Evolutionary conservation across 2,888 invertebrate genomes (phyloP).

Genomic region (Andrena chrysosceles): DNA sequence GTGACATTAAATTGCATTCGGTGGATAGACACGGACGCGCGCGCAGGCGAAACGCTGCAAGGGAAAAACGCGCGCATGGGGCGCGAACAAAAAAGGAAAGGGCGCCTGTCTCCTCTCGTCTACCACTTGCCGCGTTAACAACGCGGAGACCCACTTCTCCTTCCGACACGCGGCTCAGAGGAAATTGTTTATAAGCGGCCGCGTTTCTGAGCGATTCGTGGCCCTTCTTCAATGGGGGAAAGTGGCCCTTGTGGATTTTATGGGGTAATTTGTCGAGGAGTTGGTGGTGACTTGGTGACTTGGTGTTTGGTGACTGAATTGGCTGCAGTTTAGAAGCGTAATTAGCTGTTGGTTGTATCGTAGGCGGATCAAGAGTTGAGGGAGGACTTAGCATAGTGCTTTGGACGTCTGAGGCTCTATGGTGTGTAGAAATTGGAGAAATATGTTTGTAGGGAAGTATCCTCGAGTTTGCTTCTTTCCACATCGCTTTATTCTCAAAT

Average conservation of each 20-base stretch:
- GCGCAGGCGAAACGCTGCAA: constrained; percentile 1
- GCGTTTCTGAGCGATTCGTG: constrained; percentile 6
- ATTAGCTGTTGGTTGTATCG: too few species aligned
- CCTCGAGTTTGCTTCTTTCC: not conserved
- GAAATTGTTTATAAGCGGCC: constrained; percentile 54
- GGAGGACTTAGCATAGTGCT: too few species aligned
- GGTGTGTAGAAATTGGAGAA: too few species aligned
- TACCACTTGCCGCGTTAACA: constrained; percentile 29
- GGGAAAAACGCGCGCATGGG: constrained; percentile 17
- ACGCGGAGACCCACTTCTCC: constrained; percentile 3
- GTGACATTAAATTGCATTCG: constrained; percentile 69
- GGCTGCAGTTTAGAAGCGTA: too few species aligned
- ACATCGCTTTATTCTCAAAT: not conserved
- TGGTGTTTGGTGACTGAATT: too few species aligned
- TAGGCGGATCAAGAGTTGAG: too few species aligned
- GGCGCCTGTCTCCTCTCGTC: constrained; percentile 24
- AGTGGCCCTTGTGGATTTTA: not conserved
- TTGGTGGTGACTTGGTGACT: too few species aligned
- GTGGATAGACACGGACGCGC: constrained; percentile 31
- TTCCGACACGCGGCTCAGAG: constrained; percentile 37
- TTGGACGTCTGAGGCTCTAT: too few species aligned
- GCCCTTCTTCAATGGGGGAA: not conserved
- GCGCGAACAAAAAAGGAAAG: constrained; percentile 12
- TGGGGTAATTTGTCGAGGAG: not conserved
- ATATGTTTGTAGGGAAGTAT: not conserved